Base-by-base conservation (phyloP, 2,888 invertebrate species). In the Dasypogon diadema region DNA sequence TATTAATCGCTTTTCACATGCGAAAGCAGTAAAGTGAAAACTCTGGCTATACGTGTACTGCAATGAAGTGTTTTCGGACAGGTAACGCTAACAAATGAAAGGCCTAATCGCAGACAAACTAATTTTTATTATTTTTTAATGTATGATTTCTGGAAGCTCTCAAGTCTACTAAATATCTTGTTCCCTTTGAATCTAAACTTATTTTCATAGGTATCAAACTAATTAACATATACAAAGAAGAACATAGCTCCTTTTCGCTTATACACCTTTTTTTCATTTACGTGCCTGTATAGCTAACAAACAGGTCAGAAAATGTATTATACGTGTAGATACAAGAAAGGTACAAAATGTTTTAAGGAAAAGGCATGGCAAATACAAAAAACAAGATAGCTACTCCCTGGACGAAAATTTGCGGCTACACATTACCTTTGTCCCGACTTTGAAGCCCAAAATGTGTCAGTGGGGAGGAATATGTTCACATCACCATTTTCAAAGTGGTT, bases 401-500 rank as follows among this genome's bases (percentile, higher is more conserved):
- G 70, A 54, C 54, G 54, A 70, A 70, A 70, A 70, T 70, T 70
- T 70, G 70, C 37, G 70, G 70, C 54, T 70, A 54, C 70, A 70
- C 54, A 70, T 70, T 70, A 51, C 70, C 70, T 70, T 70, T 70
- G 70, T 70, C 54, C 54, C n/a, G 26, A 26, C 70, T 70, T 70
- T 70, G 70, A 70, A 70, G 21, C 70, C 37, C 70, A 34, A 70
- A 70, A 70, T 70, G 70, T 70, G 70, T 70, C 70, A 70, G 70
- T 54, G 6, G 70, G 70, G 70, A 70, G 54, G 70, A 70, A 54
- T 70, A 70, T 34, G 34, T 54, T 70, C 68, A 18, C 68, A 68
- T 68, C 70, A 54, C 54, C 70, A 54, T 70, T 70, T n/a, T 70
- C 70, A 70, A 70, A 70, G 70, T 70, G 70, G 70, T 70, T 70